Evolutionary conservation across 1,140 invertebrate genomes (phyloP), one percentile per base, ranked within the genome.

Genomic region (Lasioglossum baleicum): DNA sequence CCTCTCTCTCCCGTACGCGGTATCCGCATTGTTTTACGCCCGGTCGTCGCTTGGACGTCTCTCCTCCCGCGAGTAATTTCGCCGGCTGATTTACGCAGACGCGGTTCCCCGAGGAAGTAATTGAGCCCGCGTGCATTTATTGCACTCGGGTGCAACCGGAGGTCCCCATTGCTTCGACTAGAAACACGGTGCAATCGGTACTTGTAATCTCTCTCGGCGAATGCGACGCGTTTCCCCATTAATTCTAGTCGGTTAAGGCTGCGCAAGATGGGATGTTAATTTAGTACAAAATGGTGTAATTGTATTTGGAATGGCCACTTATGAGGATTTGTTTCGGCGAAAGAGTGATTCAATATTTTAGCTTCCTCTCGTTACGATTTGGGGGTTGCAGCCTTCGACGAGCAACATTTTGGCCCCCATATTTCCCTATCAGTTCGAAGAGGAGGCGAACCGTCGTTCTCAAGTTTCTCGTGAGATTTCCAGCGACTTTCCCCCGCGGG

Each of bases 1-100:
- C 11, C n/a, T n/a, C 7, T 7, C 5, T 26, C 20, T 15, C 13
- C 7, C 11, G 60, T 56, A 42, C 56, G 17, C 51, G 42, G 56
- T 26, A 31, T 22, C 15, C 73, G 68, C 58, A 48, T 67, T 66
- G 26, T 63, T 48, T 53, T 42, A 71, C 68, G 35, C 65, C 40
- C 26, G 44, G 8, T 10, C 44, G 44, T 44, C 8, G 44, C 42
- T 44, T 48, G 53, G 7, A 44, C 66, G 6, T 17, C 15, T 35
- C 15, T 35, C 61, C n/a, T n/a, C 42, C 5, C 26, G 17, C 5
- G 35, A 35, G 53, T 35, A 60, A 63, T 63, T 67, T 67, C 64
- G 51, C 60, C 48, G 22, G 13, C 64, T 83, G 83, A 84, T 84
- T 84, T 83, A 83, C 69, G 66, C 65, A 60, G 22, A 63, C 75